Evolutionary conservation across 2,113 vertebrate genomes (phyloP).

Genomic region (Atlantisia rogersi): DNA sequence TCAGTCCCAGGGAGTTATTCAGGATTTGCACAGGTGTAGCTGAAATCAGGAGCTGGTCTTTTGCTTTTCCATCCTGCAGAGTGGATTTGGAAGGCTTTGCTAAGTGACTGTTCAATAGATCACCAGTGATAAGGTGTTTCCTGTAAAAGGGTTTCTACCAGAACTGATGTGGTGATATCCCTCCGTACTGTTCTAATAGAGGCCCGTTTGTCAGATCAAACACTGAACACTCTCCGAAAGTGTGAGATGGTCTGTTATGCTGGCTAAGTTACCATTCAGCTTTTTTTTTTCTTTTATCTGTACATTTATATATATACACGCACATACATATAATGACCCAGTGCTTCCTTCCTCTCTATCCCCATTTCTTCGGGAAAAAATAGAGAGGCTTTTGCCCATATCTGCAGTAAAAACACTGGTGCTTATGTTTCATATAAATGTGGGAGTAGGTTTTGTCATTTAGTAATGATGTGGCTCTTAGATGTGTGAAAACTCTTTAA

Average conservation of each 20-base stretch:
- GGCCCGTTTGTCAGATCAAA: constrained; percentile 3
- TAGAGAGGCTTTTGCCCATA: not conserved
- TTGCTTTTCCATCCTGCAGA: not conserved
- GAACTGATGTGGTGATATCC: not conserved
- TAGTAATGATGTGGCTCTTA: not conserved
- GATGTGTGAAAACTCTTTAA: not conserved
- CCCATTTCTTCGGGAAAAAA: not conserved
- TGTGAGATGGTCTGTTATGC: not conserved
- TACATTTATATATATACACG: not conserved
- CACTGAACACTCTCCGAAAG: not conserved
- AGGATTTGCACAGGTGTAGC: constrained; percentile 24
- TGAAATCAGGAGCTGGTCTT: constrained; percentile 10
- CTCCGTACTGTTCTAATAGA: not conserved
- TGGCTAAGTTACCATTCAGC: not conserved
- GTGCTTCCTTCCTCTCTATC: not conserved
- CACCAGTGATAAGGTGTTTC: constrained; percentile 1
- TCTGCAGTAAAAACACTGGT: not conserved
- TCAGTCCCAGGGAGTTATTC: not conserved
- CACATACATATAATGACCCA: not conserved
- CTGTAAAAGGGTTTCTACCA: constrained; percentile 16
- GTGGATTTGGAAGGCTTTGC: constrained; percentile 34
- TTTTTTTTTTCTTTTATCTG: not conserved
- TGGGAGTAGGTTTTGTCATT: constrained; percentile 17
- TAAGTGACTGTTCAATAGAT: constrained; percentile 23
- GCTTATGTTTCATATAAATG: not conserved